phyloP scores from a whole-genome alignment of 2,888 invertebrate genomes.

The Drosophila recens region DNA sequence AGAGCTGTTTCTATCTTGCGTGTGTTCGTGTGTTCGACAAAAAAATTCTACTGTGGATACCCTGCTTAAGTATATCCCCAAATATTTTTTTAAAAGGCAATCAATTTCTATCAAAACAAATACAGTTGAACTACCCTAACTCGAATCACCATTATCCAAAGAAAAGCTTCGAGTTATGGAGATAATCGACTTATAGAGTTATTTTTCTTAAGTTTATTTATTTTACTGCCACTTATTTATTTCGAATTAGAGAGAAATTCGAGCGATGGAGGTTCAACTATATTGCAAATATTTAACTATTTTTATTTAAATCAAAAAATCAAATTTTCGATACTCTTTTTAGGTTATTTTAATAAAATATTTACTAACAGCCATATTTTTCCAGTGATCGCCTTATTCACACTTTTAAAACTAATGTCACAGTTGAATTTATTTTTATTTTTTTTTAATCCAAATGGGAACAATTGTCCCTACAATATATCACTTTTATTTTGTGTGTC shows the following conservation, averaged over 20 bases:
- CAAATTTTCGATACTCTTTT: too few relatives aligned
- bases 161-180: too few relatives aligned
- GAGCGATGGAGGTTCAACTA: too few relatives aligned
- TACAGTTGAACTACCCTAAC: too few relatives aligned
- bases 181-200: too few relatives aligned
- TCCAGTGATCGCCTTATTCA: slow-evolving; percentile 6
- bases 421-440: neutral
- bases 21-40: too few relatives aligned
- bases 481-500: slow-evolving; percentile 15
- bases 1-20: too few relatives aligned
- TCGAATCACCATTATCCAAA: too few relatives aligned
- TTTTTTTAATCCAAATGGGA: neutral
- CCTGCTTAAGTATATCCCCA: neutral
- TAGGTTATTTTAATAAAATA: neutral
- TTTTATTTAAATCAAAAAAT: neutral
- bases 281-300: neutral
- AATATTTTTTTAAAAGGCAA: neutral
- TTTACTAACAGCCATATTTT: slow-evolving; percentile 53
- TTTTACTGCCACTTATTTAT: too few relatives aligned
- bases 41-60: too few relatives aligned
- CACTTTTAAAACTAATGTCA: slow-evolving; percentile 16
- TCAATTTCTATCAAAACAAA: neutral
- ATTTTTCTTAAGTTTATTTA: too few relatives aligned
- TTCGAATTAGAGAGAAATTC: too few relatives aligned
- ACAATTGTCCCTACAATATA: slow-evolving; percentile 1